These are phyloP conservation scores for Origma solitaria DNA, from an alignment of 2,113 vertebrate species.

Conservation along the genomic window DNA sequence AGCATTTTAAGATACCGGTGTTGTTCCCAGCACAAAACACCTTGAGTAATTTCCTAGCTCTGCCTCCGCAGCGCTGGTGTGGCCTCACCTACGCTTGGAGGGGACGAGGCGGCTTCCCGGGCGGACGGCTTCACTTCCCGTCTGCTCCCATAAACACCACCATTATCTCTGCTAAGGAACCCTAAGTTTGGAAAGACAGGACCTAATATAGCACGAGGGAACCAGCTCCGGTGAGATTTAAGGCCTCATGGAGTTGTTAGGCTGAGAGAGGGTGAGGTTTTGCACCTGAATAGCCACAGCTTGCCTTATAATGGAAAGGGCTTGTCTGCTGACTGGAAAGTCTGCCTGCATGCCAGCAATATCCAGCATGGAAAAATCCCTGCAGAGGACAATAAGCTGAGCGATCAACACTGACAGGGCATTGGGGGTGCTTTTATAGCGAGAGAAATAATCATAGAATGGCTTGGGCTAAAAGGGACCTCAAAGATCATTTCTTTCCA, in stretches of 20 bases:
- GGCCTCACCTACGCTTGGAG: background rate
- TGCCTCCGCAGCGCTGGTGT: background rate
- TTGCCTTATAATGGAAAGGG: background rate
- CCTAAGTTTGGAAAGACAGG: background rate
- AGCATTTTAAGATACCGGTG: background rate
- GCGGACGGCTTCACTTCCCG: background rate
- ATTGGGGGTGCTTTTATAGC: background rate
- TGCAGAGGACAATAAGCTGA: rapidly evolving
- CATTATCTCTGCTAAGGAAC: background rate
- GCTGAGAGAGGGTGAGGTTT: background rate
- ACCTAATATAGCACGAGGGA: background rate
- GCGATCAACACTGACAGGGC: rapidly evolving
- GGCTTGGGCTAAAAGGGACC: background rate
- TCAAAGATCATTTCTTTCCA: background rate
- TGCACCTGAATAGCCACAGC: background rate
- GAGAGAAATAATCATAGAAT: background rate
- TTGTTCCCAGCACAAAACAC: background rate
- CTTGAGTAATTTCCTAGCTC: background rate
- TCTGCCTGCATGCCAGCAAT: background rate
- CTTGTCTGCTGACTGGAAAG: background rate
- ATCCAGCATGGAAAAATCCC: background rate
- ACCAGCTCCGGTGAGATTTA: background rate
- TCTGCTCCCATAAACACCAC: background rate
- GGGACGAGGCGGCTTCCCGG: background rate
- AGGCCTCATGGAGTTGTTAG: background rate